phyloP scores from a whole-genome alignment of 1,140 invertebrate species.

The Nymphalis io region DNA sequence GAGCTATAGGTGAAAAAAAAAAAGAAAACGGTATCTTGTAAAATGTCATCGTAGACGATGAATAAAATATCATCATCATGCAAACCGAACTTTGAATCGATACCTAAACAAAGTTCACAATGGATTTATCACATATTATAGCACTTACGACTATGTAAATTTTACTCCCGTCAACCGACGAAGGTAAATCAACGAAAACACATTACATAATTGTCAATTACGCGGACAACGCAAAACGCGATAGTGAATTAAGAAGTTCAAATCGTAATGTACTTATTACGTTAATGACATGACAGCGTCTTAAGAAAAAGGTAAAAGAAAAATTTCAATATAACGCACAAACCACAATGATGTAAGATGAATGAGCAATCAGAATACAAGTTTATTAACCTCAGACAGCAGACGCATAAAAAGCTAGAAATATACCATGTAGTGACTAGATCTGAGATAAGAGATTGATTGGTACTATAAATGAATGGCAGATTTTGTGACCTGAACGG shows the following conservation, averaged over 20 bases:
- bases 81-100: constrained; percentile 14
- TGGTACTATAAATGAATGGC: constrained; percentile 73
- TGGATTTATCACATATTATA: too few species aligned
- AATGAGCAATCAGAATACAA: constrained; percentile 74
- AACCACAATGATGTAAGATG: constrained; percentile 78
- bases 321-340: constrained; percentile 67
- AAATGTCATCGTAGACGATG: constrained; percentile 20
- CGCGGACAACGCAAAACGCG: constrained; percentile 5
- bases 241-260: constrained; percentile 34
- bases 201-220: not conserved
- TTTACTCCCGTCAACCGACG: not conserved
- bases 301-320: constrained; percentile 63
- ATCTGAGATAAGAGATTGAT: constrained; percentile 76
- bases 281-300: constrained; percentile 55
- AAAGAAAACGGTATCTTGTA: constrained; percentile 22
- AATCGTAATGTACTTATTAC: constrained; percentile 51
- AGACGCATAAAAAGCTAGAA: constrained; percentile 79
- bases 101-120: not conserved
- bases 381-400: constrained; percentile 71
- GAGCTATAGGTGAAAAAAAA: not conserved
- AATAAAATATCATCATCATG: constrained; percentile 5
- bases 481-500: constrained; percentile 61
- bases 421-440: constrained; percentile 70
- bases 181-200: not conserved
- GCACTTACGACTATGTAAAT: not conserved